Base-by-base conservation (phyloP, 1,140 invertebrate genomes). In the Charaxes varanes region DNA sequence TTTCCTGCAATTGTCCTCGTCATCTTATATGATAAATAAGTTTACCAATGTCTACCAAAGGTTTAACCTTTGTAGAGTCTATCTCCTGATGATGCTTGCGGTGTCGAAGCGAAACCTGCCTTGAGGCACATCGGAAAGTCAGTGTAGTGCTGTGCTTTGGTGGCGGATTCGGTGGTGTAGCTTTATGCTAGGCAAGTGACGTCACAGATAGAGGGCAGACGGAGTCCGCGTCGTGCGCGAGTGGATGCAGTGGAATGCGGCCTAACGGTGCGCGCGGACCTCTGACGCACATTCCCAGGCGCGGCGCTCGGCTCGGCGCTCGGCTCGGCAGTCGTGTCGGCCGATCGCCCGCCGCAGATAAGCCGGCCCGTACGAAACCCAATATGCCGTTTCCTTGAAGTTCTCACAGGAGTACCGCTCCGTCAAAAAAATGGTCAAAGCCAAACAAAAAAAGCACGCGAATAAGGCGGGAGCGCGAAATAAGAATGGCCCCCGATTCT, bases 381-480 rank as follows among this genome's bases (percentile, higher is more conserved):
- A 80, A 80, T 79, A 80, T 80, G 71, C 72, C 60, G 62, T 83
- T 80, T 78, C 73, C 73, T 71, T 64, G 72, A 74, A 83, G 54
- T 50, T 67, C 70, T 66, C 69, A 71, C 76, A 78, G 64, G 63
- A 66, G 64, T 59, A 68, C 71, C 71, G 78, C 78, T 74, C 65
- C 48, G 56, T 67, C 53, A 73, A 82, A 78, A 82, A 77, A 76
- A 77, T 63, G 48, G 79, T 64, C 58, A 65, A 79, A 72, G 53
- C 55, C 49, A 47, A 60, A 69, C 64, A 79, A 79, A 81, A n/a
- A 70, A 81, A 80, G 56, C 41, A 59, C 53, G 59, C 73, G 70
- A 80, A 78, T 77, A 82, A 77, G 69, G 71, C 71, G 71, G 74
- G 76, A 77, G 72, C 71, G 73, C 73, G 63, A 80, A 81, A 80